phyloP scores from a whole-genome alignment of 2,113 vertebrate genomes.

The Amazona guildingii region DNA sequence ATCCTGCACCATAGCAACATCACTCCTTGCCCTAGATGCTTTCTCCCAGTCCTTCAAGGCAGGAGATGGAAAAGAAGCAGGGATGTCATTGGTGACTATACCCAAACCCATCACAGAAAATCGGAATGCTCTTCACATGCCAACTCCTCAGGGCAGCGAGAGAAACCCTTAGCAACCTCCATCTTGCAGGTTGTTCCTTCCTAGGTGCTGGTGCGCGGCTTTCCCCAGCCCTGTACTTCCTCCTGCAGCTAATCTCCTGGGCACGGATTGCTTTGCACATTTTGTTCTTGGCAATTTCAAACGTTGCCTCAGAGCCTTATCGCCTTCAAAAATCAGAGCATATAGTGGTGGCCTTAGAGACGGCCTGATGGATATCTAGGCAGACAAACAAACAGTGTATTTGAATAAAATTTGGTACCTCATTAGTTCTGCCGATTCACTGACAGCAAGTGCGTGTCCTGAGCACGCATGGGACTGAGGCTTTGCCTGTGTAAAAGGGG shows the following conservation, averaged over 20 bases:
- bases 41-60: not conserved
- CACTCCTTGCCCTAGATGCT: not conserved
- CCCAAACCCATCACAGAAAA: not conserved
- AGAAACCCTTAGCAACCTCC: not conserved
- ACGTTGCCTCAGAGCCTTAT: slow-evolving; percentile 10
- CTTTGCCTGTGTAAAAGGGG: not conserved
- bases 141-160: not conserved
- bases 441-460: not conserved
- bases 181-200: not conserved
- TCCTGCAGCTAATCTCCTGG: not conserved
- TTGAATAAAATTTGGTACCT: slow-evolving; percentile 1
- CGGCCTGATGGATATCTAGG: slow-evolving; percentile 2
- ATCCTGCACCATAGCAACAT: not conserved
- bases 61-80: not conserved
- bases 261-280: slow-evolving; percentile 1
- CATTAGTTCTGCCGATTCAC: not conserved
- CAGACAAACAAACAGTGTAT: slow-evolving; percentile 28
- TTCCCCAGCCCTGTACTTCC: not conserved
- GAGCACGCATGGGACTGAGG: not conserved
- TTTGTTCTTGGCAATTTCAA: slow-evolving; percentile 48
- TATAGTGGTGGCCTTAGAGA: slow-evolving; percentile 8
- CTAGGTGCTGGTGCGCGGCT: not conserved
- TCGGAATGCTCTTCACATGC: not conserved
- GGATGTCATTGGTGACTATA: not conserved
- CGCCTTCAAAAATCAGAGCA: slow-evolving; percentile 22